Conservation (phyloP, 1,140 invertebrate species). For the Elysia chlorotica region DNA sequence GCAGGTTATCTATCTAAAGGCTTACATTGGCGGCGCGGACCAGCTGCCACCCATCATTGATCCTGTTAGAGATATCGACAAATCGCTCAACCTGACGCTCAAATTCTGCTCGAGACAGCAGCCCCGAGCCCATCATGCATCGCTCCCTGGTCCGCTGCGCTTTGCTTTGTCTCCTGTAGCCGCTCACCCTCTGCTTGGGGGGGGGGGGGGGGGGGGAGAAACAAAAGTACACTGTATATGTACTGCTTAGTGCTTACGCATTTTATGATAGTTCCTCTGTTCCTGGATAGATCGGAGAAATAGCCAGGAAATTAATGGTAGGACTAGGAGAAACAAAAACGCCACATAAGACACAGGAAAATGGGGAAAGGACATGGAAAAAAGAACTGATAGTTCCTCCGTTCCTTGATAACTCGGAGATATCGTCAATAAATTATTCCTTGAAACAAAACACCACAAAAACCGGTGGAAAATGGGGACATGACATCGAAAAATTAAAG, state of each 20-base stretch:
- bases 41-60: slow-evolving; percentile 27
- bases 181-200: not conserved
- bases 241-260: not conserved
- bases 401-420: too few species aligned
- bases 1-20: too few species aligned
- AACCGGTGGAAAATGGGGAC: too few species aligned
- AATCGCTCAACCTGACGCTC: slow-evolving; percentile 28
- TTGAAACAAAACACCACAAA: too few species aligned
- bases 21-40: too few species aligned
- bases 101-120: slow-evolving; percentile 50
- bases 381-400: too few species aligned
- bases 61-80: slow-evolving; percentile 28
- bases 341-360: too few species aligned
- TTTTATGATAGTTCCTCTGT: not conserved
- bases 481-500: too few species aligned
- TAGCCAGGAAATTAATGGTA: not conserved
- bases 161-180: not conserved
- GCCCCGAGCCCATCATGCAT: slow-evolving; percentile 22
- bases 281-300: not conserved
- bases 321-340: too few species aligned
- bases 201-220: not conserved
- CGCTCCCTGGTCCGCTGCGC: not conserved
- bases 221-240: not conserved
- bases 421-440: too few species aligned
- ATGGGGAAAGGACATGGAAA: too few species aligned